These are phyloP conservation scores for Bombus terrestris DNA, from an alignment of 1,140 invertebrate genomes.

Conservation along the genomic window DNA sequence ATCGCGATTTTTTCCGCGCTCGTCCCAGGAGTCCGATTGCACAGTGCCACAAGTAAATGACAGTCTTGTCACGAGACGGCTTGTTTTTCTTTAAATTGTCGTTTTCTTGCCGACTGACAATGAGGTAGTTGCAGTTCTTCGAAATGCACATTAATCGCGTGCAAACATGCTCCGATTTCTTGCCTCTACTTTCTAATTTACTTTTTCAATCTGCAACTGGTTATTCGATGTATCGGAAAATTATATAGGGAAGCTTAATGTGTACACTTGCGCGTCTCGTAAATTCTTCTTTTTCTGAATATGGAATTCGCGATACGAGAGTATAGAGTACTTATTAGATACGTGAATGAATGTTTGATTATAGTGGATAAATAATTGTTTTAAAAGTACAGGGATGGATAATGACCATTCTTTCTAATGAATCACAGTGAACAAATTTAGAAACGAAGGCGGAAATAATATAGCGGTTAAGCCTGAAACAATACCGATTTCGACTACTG, in stretches of 20 bases:
- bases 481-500: slow-evolving; percentile 16
- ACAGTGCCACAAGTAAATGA: slow-evolving; percentile 25
- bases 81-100: slow-evolving; percentile 10
- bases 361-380: background rate
- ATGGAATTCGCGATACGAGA: background rate
- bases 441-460: no score
- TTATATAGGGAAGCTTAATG: background rate
- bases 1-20: background rate
- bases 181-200: no score
- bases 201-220: background rate
- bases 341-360: background rate
- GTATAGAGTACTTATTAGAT: background rate
- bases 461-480: background rate
- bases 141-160: background rate
- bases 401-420: background rate
- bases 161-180: background rate
- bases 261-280: background rate
- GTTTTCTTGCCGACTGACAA: background rate
- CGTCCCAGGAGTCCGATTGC: slow-evolving; percentile 5
- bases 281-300: background rate
- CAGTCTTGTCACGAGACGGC: background rate
- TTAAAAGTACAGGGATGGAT: no score
- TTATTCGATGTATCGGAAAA: background rate
- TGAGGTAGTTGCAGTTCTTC: background rate
- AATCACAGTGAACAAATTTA: background rate